phyloP scores from a whole-genome alignment of 2,888 invertebrate genomes.

The Conistra vaccinii region DNA sequence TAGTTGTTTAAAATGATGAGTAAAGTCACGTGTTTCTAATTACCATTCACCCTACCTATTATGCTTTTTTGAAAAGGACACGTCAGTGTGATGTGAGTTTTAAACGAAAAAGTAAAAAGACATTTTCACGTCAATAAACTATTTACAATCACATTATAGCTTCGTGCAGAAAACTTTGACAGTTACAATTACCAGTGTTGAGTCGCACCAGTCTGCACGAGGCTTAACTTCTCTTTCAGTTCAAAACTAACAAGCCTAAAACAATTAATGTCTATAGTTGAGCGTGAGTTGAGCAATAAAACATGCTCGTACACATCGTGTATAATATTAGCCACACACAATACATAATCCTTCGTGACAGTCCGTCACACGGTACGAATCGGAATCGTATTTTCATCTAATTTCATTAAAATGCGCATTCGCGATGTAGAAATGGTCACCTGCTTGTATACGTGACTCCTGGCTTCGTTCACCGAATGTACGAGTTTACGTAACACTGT shows the following conservation, averaged over 20 bases:
- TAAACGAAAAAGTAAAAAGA: no score
- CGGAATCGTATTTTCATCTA: slow-evolving; percentile 47
- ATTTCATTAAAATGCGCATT: slow-evolving; percentile 51
- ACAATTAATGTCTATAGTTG: background rate
- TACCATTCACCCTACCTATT: no score
- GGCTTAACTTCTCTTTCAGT: background rate
- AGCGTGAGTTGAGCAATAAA: slow-evolving; percentile 17
- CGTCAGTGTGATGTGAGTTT: no score
- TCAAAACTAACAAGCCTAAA: background rate
- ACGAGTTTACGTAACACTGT: slow-evolving; percentile 36
- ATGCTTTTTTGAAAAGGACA: no score
- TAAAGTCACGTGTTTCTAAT: no score
- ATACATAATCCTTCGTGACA: slow-evolving; percentile 29
- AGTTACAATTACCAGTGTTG: no score
- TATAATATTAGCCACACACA: slow-evolving; percentile 20
- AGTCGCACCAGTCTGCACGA: no score
- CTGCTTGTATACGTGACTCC: slow-evolving; percentile 21
- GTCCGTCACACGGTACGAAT: slow-evolving; percentile 21
- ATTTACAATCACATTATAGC: no score
- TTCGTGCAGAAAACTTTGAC: no score
- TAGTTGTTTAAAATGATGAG: no score
- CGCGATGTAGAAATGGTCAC: slow-evolving; percentile 35
- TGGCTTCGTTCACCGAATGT: slow-evolving; percentile 12
- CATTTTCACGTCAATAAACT: no score
- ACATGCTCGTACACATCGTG: background rate